Conservation (phyloP, 2,797 vertebrate genomes). For the Otolemur crassicaudatus region DNA sequence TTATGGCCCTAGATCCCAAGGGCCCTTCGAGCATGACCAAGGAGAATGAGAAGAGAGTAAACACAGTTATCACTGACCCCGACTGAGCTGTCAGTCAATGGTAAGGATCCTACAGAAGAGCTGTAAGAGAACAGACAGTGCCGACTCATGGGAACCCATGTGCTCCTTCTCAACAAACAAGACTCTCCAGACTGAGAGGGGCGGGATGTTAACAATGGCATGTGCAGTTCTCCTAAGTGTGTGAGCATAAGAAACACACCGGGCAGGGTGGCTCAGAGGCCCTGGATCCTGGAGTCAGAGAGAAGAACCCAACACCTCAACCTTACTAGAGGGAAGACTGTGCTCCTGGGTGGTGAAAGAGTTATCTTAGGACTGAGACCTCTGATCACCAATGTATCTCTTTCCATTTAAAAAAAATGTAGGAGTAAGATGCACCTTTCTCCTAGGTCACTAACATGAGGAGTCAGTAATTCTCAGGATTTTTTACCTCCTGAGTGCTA, state of each 20-base stretch:
- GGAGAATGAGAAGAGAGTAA: not conserved
- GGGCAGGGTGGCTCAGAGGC: not conserved
- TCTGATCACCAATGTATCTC: accelerated
- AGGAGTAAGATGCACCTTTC: not conserved
- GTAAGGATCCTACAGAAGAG: not conserved
- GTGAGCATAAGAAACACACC: not conserved
- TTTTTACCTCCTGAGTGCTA: not conserved
- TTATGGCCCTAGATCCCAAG: not conserved
- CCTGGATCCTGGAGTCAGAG: constrained; percentile 5
- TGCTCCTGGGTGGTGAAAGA: not conserved
- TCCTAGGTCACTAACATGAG: not conserved
- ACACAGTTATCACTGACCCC: not conserved
- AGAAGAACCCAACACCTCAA: not conserved
- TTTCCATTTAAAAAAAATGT: not conserved
- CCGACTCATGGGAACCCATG: not conserved
- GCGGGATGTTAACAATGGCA: not conserved
- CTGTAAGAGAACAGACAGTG: not conserved
- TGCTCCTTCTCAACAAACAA: not conserved
- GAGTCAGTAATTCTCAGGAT: not conserved
- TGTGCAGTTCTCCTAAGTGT: not conserved
- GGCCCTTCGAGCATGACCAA: not conserved
- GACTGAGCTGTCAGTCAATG: not conserved
- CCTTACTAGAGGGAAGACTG: not conserved
- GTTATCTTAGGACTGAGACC: not conserved
- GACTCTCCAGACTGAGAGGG: not conserved